A percentile compares a stretch with the other conserved stretches of the same genome.
Conservation (phyloP, 2,113 vertebrate genomes). For the Eleginops maclovinus region DNA sequence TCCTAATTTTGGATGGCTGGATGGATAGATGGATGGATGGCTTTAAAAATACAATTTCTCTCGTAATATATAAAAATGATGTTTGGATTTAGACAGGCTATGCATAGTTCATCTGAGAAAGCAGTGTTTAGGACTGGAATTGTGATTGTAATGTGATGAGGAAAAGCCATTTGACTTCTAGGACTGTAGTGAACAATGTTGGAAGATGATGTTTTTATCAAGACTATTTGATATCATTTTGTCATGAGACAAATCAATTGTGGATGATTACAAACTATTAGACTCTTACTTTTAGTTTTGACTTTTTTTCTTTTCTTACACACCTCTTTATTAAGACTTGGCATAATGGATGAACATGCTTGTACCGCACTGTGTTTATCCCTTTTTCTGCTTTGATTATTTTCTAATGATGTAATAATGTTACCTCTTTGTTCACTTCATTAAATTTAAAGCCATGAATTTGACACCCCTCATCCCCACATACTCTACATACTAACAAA, state of each 20-base stretch:
- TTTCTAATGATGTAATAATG: slow-evolving; percentile 59
- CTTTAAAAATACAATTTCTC: not conserved
- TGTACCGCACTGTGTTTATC: not conserved
- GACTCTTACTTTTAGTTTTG: not conserved
- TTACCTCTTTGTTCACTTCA: slow-evolving; percentile 69
- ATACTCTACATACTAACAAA: slow-evolving; percentile 22
- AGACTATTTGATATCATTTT: not conserved
- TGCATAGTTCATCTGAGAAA: slow-evolving; percentile 6
- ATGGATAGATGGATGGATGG: no score
- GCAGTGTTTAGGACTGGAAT: not conserved
- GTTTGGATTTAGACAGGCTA: slow-evolving; percentile 5
- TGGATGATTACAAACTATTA: not conserved
- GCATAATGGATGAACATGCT: slow-evolving; percentile 1
- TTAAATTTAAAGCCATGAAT: slow-evolving; percentile 69
- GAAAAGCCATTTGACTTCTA: not conserved
- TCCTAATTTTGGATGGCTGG: no score
- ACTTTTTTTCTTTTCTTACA: not conserved
- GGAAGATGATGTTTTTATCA: not conserved
- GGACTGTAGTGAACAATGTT: not conserved
- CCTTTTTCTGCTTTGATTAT: slow-evolving; percentile 36
- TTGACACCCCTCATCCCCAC: slow-evolving; percentile 6
- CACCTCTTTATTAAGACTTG: not conserved
- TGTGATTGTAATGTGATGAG: slow-evolving; percentile 36
- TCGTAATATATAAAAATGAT: slow-evolving; percentile 2
- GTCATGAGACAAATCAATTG: not conserved